Percentiles rank a stretch among this genome's conserved stretches.
Conservation (phyloP, 1,140 invertebrate species). For the Diprion similis region DNA sequence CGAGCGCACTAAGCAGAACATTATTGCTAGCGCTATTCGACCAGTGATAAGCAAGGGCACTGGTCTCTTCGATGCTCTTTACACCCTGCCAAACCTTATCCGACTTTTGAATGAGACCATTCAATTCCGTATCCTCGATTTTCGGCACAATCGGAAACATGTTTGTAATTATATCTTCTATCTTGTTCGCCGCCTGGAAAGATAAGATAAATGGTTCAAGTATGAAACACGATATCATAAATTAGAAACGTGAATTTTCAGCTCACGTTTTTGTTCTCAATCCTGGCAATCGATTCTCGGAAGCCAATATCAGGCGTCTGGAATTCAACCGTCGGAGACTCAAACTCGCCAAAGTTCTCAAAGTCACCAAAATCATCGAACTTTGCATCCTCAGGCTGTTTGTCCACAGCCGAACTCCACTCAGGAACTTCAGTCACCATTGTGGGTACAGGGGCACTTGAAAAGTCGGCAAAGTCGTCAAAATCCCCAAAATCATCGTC, state of each 20-base stretch:
- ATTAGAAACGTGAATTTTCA: constrained; percentile 21
- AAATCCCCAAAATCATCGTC: constrained; percentile 43
- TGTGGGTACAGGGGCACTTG: constrained; percentile 20
- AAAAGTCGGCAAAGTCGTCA: constrained; percentile 51
- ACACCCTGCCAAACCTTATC: constrained; percentile 63
- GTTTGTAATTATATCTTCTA: constrained; percentile 55
- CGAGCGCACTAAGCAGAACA: constrained; percentile 72
- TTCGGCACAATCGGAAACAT: constrained; percentile 49
- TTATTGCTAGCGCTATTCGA: constrained; percentile 74
- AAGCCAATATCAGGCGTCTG: constrained; percentile 50
- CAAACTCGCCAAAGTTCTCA: constrained; percentile 63
- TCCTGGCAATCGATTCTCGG: constrained; percentile 62
- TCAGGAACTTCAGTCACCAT: constrained; percentile 17
- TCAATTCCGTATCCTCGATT: constrained; percentile 40
- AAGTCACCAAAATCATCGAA: constrained; percentile 68
- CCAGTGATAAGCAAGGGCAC: constrained; percentile 76
- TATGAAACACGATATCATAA: background rate
- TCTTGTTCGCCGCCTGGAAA: constrained; percentile 55
- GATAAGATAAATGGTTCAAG: background rate
- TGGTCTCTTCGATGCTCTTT: constrained; percentile 71
- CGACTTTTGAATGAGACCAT: constrained; percentile 43
- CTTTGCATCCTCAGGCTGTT: background rate
- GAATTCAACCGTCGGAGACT: constrained; percentile 42
- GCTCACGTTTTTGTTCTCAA: constrained; percentile 61
- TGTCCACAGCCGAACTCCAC: constrained; percentile 7